Conservation (phyloP, 2,113 vertebrate genomes). For the Neotoma lepida region DNA sequence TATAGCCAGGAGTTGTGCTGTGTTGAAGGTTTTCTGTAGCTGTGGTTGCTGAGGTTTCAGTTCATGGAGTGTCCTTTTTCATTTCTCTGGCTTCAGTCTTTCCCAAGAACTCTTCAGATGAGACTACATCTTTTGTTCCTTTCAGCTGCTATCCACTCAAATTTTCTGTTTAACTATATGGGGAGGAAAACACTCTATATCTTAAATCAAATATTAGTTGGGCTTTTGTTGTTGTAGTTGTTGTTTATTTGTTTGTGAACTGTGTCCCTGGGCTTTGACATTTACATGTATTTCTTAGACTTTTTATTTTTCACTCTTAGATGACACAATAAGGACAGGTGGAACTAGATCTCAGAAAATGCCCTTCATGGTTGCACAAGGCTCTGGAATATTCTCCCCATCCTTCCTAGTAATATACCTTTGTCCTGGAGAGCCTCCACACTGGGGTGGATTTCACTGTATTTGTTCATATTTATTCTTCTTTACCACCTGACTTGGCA, state of each 20-base stretch:
- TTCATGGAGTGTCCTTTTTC: not conserved
- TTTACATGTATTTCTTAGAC: slow-evolving; percentile 9
- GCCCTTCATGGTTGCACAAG: not conserved
- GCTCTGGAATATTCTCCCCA: not conserved
- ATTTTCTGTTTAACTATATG: not conserved
- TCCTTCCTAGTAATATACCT: not conserved
- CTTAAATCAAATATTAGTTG: not conserved
- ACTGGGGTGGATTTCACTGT: not conserved
- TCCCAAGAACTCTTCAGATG: not conserved
- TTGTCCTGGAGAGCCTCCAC: not conserved
- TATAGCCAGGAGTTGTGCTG: not conserved
- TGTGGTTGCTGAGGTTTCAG: not conserved
- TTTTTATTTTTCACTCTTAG: not conserved
- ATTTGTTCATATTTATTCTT: not conserved
- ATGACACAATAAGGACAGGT: not conserved
- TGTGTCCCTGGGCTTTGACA: not conserved
- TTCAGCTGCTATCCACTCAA: not conserved
- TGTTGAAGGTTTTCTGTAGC: not conserved
- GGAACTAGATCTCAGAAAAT: not conserved
- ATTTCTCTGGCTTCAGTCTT: slow-evolving; percentile 1
- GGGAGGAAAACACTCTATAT: not conserved
- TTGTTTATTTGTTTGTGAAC: not conserved
- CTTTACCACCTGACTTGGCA: not conserved
- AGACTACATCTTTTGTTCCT: not conserved
- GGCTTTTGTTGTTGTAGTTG: not conserved